Conservation (phyloP, 2,113 vertebrate genomes). For the Phylloscopus trochiloides region DNA sequence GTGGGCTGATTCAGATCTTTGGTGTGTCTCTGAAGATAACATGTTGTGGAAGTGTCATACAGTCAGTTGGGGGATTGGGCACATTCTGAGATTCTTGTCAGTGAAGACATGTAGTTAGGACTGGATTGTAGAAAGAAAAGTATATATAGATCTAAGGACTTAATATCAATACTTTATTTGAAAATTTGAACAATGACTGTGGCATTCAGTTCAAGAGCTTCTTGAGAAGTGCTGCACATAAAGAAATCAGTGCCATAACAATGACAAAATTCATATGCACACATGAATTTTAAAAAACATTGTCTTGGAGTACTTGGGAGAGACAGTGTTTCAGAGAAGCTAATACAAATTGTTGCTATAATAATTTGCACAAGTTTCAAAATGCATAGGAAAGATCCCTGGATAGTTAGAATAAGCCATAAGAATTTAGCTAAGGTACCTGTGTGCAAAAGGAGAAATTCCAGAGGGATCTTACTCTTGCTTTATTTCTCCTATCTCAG, state of each 20-base stretch:
- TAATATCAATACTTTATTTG: background rate
- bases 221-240: background rate
- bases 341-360: background rate
- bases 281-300: background rate
- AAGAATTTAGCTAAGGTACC: background rate
- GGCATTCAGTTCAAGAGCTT: slow-evolving; percentile 1
- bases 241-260: background rate
- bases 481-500: background rate
- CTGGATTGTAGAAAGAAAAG: background rate
- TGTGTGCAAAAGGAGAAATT: background rate
- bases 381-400: background rate
- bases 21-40: slow-evolving; percentile 40
- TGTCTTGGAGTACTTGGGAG: background rate
- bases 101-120: background rate
- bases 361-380: background rate
- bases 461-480: background rate
- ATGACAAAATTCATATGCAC: background rate
- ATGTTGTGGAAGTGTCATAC: slow-evolving; percentile 12
- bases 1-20: slow-evolving; percentile 29
- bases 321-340: background rate
- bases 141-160: background rate
- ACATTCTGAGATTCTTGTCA: slow-evolving; percentile 14
- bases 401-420: background rate
- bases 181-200: background rate
- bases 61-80: background rate